These are phyloP conservation scores for Leucoraja erinaceus DNA, from an alignment of 2,113 vertebrate species.

Conservation along the genomic window DNA sequence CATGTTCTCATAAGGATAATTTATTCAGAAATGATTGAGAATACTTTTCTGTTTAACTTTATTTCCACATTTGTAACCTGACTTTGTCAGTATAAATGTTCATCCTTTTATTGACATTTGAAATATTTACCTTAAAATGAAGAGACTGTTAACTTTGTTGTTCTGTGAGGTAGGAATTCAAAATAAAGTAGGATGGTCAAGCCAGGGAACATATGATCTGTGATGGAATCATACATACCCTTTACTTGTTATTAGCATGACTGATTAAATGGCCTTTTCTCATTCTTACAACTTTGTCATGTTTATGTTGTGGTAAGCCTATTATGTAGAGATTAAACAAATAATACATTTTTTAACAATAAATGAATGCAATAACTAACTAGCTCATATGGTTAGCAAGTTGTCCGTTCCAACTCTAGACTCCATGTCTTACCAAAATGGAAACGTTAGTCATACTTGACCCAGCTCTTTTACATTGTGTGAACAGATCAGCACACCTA, in stretches of 20 bases:
- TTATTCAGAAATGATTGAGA: slow-evolving; percentile 1
- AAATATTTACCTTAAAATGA: background rate
- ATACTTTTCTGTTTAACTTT: background rate
- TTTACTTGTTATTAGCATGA: background rate
- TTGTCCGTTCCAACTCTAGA: background rate
- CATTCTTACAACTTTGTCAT: background rate
- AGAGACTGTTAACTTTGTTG: background rate
- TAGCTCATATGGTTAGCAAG: background rate
- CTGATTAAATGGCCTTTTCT: slow-evolving; percentile 8
- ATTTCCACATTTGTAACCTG: slow-evolving; percentile 1
- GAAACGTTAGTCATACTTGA: background rate
- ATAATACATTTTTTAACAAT: background rate
- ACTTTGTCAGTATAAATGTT: background rate
- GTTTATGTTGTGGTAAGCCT: background rate
- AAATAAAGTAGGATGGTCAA: background rate
- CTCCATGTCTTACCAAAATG: background rate
- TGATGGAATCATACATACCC: background rate
- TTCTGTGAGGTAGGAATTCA: slow-evolving; percentile 24
- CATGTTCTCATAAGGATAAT: slow-evolving; percentile 20
- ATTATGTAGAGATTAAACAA: background rate
- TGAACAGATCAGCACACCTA: background rate
- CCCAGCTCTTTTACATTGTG: background rate
- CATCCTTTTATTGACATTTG: background rate
- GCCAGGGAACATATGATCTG: background rate
- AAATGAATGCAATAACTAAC: background rate